A percentile compares a stretch with the other conserved stretches of the same genome.
Conservation (phyloP, 2,113 vertebrate species). For the Jaculus jaculus region DNA sequence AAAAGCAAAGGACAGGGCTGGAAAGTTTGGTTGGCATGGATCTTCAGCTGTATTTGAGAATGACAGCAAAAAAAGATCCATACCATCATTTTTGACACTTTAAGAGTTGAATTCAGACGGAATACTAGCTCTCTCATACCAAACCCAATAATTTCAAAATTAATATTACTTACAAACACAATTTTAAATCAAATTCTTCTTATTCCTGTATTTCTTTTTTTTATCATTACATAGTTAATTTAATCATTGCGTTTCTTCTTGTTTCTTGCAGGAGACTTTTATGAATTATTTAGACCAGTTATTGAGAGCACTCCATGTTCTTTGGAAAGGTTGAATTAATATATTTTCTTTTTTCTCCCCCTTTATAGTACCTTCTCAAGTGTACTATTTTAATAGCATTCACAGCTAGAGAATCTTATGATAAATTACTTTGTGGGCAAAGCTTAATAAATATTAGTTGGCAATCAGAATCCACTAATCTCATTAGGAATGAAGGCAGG, state of each 20-base stretch:
- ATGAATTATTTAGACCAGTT: constrained; percentile 38
- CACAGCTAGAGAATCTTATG: not conserved
- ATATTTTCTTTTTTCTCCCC: not conserved
- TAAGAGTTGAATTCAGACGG: not conserved
- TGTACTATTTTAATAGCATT: constrained; percentile 40
- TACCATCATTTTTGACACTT: not conserved
- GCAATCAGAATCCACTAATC: not conserved
- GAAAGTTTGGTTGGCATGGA: not conserved
- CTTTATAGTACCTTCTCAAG: constrained; percentile 32
- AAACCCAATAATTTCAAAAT: not conserved
- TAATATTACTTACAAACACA: not conserved
- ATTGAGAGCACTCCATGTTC: not conserved
- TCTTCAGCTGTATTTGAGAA: not conserved
- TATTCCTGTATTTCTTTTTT: not conserved
- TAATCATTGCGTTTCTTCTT: not conserved
- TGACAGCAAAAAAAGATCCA: not conserved
- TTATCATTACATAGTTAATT: not conserved
- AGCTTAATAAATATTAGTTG: constrained; percentile 37
- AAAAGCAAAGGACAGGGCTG: not conserved
- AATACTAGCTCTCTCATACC: not conserved
- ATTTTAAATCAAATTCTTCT: constrained; percentile 11
- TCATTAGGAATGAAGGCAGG: not conserved
- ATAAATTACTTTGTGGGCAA: constrained; percentile 42
- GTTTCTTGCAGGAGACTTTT: constrained; percentile 38
- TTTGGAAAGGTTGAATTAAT: constrained; percentile 51